Evolutionary conservation across 1,140 invertebrate genomes (phyloP).

Genomic region (Pectinophora gossypiella): DNA sequence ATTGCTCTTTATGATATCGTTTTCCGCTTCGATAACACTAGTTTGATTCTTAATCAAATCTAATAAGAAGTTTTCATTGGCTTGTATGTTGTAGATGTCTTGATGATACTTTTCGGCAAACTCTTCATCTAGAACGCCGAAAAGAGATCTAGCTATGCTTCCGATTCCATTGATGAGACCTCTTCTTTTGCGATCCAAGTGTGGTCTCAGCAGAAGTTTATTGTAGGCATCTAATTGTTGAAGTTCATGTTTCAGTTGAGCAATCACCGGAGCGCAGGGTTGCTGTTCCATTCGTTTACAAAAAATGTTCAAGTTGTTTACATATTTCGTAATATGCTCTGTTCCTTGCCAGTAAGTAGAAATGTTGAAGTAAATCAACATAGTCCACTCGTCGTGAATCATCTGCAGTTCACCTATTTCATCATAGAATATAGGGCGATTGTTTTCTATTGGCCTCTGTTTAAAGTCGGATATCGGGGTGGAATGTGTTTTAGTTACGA

Average conservation of each 20-base stretch:
- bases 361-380: not conserved
- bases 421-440: not conserved
- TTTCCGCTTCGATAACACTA: not conserved
- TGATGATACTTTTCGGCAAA: constrained; percentile 4
- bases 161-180: not conserved
- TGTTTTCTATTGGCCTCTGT: not conserved
- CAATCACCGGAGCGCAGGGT: not conserved
- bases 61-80: not conserved
- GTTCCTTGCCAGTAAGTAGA: not conserved
- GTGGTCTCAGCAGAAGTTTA: not conserved
- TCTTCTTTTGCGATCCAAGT: not conserved
- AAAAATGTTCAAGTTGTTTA: not conserved
- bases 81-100: not conserved
- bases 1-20: constrained; percentile 1
- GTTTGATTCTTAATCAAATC: constrained; percentile 3
- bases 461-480: not conserved
- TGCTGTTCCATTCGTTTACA: not conserved
- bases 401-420: not conserved
- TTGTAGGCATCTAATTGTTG: not conserved
- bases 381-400: constrained; percentile 1
- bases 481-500: not conserved
- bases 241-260: not conserved
- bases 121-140: not conserved
- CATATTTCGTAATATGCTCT: not conserved
- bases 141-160: not conserved